These are phyloP conservation scores for Mongoloraphidia duomilia DNA, from an alignment of 2,888 invertebrate species.

Conservation along the genomic window DNA sequence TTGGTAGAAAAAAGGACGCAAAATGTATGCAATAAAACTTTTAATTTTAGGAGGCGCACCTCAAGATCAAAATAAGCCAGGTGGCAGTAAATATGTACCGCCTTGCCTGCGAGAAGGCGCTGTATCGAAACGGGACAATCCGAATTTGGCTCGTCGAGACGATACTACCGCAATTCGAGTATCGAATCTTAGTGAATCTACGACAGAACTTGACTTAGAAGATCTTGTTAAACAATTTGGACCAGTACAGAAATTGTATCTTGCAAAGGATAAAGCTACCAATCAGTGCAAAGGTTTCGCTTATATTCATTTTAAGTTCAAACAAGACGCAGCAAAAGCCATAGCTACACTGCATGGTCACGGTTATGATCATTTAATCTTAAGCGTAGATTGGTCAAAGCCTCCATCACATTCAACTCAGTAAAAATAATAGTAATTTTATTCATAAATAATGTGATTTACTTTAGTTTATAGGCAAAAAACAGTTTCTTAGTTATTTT, in stretches of 20 bases:
- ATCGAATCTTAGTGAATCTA: conserved; percentile 93
- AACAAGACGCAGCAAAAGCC: conserved; percentile 83
- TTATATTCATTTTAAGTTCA: conserved; percentile 89
- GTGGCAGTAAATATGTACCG: conserved; percentile 67
- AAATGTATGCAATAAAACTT: neutral
- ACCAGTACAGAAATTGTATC: conserved; percentile 79
- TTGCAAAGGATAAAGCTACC: conserved; percentile 85
- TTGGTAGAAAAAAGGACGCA: neutral
- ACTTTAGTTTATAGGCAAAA: too few species aligned
- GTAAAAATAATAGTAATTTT: neutral
- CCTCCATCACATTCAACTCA: conserved; percentile 27
- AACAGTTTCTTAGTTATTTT: too few species aligned
- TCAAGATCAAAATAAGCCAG: conserved; percentile 21
- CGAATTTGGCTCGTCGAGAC: conserved; percentile 52
- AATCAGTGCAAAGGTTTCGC: conserved; percentile 94
- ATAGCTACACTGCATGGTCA: conserved; percentile 80
- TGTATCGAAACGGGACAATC: conserved; percentile 51
- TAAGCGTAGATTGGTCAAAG: conserved; percentile 98
- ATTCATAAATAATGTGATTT: too few species aligned
- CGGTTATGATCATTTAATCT: conserved; percentile 94
- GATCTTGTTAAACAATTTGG: conserved; percentile 92
- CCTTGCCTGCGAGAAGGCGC: conserved; percentile 78
- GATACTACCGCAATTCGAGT: conserved; percentile 89
- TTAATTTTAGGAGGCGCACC: neutral
- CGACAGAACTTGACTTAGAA: conserved; percentile 87